Conservation (phyloP, 2,888 invertebrate genomes). For the Leucozona laternaria region DNA sequence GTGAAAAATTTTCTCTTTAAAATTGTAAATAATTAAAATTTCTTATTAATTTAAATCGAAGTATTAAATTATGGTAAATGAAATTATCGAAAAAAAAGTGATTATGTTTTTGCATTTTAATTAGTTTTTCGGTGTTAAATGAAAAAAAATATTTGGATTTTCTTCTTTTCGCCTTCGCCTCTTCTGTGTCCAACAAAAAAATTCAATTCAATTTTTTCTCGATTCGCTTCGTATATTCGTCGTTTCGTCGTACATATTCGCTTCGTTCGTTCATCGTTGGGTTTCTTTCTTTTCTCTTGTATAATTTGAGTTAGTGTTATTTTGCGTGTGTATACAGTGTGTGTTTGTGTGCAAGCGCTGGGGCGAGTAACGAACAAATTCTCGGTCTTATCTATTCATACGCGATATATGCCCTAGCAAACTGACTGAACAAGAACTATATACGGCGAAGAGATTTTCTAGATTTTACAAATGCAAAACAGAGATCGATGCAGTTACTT, state of each 20-base stretch:
- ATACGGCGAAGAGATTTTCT: conserved; percentile 64
- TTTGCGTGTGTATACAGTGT: neutral
- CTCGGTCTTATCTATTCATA: conserved; percentile 45
- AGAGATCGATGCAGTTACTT: conserved; percentile 68
- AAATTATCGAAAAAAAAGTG: conserved; percentile 58
- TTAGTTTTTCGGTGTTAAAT: conserved; percentile 69
- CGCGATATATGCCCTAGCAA: conserved; percentile 58
- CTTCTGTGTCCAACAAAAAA: conserved; percentile 74
- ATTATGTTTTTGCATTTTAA: conserved; percentile 64
- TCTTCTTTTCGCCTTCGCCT: conserved; percentile 50
- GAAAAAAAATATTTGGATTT: conserved; percentile 67
- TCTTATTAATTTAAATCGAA: conserved; percentile 70
- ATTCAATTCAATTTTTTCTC: conserved; percentile 72
- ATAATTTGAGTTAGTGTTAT: conserved; percentile 30
- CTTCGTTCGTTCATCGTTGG: conserved; percentile 71
- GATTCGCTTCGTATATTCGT: conserved; percentile 62
- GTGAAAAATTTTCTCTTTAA: conserved; percentile 72
- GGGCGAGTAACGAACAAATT: conserved; percentile 68
- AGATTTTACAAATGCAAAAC: conserved; percentile 71
- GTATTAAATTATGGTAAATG: conserved; percentile 63
- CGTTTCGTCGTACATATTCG: conserved; percentile 66
- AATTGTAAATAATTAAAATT: conserved; percentile 72
- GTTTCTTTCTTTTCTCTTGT: conserved; percentile 73
- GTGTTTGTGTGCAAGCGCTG: conserved; percentile 61
- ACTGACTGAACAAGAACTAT: conserved; percentile 52